These are phyloP conservation scores for Notoglanidium macrostoma DNA, from an alignment of 2,797 vertebrate species.

Conservation along the genomic window DNA sequence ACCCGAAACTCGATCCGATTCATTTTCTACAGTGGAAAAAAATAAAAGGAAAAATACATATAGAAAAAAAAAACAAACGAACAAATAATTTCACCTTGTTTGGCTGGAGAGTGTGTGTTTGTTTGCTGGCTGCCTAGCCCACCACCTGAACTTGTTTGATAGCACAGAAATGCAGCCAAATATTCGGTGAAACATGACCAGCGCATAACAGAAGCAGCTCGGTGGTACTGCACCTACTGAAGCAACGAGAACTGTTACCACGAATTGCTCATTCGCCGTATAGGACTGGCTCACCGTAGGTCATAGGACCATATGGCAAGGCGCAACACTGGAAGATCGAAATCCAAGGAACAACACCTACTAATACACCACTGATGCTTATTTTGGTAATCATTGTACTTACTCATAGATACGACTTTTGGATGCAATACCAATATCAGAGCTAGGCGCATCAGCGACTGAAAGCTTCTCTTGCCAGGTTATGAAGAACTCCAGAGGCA, in stretches of 20 bases:
- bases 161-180: constrained; percentile 37
- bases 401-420: background rate
- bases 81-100: constrained; percentile 35
- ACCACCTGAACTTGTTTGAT: constrained; percentile 41
- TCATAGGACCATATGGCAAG: constrained; percentile 24
- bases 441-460: background rate
- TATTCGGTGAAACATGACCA: constrained; percentile 32
- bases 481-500: background rate
- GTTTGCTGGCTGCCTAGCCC: constrained; percentile 31
- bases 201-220: constrained; percentile 22
- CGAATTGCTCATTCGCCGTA: background rate
- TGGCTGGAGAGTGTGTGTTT: constrained; percentile 29
- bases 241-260: background rate
- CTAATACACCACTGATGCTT: background rate
- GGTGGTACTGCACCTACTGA: background rate
- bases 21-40: background rate
- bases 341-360: constrained; percentile 15
- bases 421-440: no score
- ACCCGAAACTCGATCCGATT: background rate
- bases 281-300: background rate
- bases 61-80: constrained; percentile 3
- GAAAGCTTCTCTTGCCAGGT: background rate
- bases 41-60: background rate
- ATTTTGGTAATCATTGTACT: constrained; percentile 3
- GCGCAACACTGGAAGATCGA: background rate